Conservation (phyloP, 2,888 invertebrate species). For the Eupithecia insigniata region DNA sequence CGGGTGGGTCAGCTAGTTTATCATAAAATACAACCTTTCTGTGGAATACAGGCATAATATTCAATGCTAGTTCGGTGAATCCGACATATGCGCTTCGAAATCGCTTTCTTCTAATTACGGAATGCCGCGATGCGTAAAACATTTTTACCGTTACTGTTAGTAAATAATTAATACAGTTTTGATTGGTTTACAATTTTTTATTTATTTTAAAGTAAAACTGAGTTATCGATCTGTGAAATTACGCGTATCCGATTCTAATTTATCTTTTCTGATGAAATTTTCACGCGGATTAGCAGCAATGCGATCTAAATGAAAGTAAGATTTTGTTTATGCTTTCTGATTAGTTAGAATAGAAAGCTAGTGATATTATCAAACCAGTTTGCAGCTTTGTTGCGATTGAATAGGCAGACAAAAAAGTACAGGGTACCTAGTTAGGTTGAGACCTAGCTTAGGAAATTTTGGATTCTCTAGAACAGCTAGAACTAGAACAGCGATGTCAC, state of each 20-base stretch:
- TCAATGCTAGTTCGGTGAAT: slow-evolving; percentile 19
- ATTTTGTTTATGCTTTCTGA: slow-evolving; percentile 32
- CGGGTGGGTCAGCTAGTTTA: too few species aligned
- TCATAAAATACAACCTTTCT: not conserved
- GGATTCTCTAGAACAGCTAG: not conserved
- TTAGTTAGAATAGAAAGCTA: slow-evolving; percentile 25
- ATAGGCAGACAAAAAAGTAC: not conserved
- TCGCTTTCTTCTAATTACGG: slow-evolving; percentile 68
- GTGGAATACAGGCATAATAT: slow-evolving; percentile 7
- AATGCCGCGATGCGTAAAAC: slow-evolving; percentile 66
- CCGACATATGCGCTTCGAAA: slow-evolving; percentile 63
- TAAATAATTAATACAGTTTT: slow-evolving; percentile 36
- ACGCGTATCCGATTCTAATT: slow-evolving; percentile 23
- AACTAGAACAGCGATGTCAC: too few species aligned
- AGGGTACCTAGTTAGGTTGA: not conserved
- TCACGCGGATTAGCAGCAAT: slow-evolving; percentile 20
- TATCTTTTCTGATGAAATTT: slow-evolving; percentile 20
- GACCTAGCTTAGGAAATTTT: not conserved
- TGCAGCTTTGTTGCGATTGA: not conserved
- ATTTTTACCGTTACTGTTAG: slow-evolving; percentile 40
- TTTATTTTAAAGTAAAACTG: not conserved
- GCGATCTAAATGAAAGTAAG: slow-evolving; percentile 21
- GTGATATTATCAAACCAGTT: not conserved
- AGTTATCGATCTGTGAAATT: slow-evolving; percentile 24
- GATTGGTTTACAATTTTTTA: not conserved